A percentile compares a stretch with the other conserved stretches of the same genome.
These are phyloP conservation scores for Cotesia congregata DNA, from an alignment of 2,888 invertebrate genomes.

Conservation along the genomic window DNA sequence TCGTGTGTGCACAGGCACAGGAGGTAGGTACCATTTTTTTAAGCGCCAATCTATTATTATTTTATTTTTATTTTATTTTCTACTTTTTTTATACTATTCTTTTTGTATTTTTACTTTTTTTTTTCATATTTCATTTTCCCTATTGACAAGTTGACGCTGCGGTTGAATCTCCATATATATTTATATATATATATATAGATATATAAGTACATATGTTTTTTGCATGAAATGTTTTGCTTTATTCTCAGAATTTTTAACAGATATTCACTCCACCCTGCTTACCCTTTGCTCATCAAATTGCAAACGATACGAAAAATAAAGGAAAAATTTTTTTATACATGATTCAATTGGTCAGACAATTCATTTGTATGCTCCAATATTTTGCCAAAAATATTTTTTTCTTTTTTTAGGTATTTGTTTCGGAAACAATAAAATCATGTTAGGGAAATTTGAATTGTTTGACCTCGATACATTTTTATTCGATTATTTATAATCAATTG, in stretches of 20 bases:
- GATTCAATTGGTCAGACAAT: background rate
- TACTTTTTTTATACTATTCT: slow-evolving; percentile 3
- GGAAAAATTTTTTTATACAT: background rate
- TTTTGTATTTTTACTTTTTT: background rate
- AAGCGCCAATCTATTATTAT: slow-evolving; percentile 17
- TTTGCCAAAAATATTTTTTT: slow-evolving; percentile 1
- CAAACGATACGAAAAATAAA: slow-evolving; percentile 10
- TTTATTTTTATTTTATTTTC: slow-evolving; percentile 12
- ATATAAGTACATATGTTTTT: slow-evolving; percentile 4
- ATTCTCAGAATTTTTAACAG: slow-evolving; percentile 10
- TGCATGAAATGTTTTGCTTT: slow-evolving; percentile 4
- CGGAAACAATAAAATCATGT: background rate
- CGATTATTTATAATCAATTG: background rate
- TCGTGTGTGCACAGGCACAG: slow-evolving; percentile 5
- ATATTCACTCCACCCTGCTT: background rate
- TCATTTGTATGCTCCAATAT: background rate
- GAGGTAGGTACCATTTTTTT: slow-evolving; percentile 34
- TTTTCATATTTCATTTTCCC: background rate
- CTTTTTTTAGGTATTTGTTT: background rate
- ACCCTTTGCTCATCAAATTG: background rate
- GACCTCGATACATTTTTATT: background rate
- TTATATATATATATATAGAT: background rate
- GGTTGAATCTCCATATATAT: background rate
- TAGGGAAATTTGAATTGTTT: background rate
- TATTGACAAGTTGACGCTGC: background rate